Percentiles rank a stretch among this genome's conserved stretches.
Conservation (phyloP, 2,888 invertebrate genomes). For the Cantharis flavilabris region DNA sequence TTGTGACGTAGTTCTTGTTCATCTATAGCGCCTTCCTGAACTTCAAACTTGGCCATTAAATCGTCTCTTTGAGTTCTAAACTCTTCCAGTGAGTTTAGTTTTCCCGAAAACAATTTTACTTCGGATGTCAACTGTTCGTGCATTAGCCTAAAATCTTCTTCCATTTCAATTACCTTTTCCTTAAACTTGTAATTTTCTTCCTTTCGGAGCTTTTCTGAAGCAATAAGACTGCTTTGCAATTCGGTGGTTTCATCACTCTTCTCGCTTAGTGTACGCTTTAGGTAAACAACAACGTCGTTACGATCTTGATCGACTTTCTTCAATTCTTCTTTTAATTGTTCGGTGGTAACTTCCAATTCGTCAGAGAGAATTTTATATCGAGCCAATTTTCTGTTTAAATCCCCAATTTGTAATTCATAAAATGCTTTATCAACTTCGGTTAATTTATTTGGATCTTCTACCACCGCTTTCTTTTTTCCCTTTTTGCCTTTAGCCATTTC, state of each 20-base stretch:
- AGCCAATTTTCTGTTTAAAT: conserved; percentile 79
- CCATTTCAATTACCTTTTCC: conserved; percentile 69
- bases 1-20: conserved; percentile 80
- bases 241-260: conserved; percentile 68
- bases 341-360: conserved; percentile 75
- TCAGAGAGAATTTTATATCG: conserved; percentile 61
- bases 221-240: conserved; percentile 73
- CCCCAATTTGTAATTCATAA: conserved; percentile 80
- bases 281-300: conserved; percentile 80
- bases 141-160: conserved; percentile 75
- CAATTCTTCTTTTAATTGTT: conserved; percentile 65
- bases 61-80: conserved; percentile 87
- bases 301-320: conserved; percentile 78
- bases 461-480: neutral
- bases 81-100: conserved; percentile 87
- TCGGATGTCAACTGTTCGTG: conserved; percentile 86
- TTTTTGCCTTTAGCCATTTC: neutral
- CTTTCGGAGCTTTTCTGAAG: conserved; percentile 71
- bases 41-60: conserved; percentile 80
- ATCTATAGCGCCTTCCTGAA: conserved; percentile 75
- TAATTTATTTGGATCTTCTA: neutral
- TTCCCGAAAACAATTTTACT: conserved; percentile 83
- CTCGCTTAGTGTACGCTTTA: conserved; percentile 74
- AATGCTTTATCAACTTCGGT: conserved; percentile 68
- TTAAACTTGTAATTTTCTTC: conserved; percentile 72